Percentiles rank a stretch among this genome's conserved stretches.
phyloP scores from a whole-genome alignment of 2,888 invertebrate genomes.

The Odontocerum albicorne region DNA sequence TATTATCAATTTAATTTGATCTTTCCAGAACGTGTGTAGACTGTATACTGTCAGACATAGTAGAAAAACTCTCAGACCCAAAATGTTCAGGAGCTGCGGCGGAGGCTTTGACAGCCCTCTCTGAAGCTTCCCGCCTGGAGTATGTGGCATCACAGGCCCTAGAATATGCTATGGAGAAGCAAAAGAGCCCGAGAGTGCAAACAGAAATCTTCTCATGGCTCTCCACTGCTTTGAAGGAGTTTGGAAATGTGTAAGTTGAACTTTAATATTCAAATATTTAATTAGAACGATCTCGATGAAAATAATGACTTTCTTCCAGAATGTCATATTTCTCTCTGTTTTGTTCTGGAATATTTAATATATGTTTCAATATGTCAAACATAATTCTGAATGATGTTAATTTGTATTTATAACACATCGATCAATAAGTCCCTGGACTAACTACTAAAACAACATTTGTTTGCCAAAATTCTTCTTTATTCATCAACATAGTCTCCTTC shows the following conservation, averaged over 20 bases:
- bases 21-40: slow-evolving; percentile 68
- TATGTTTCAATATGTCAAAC: too few species aligned
- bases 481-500: too few species aligned
- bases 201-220: slow-evolving; percentile 85
- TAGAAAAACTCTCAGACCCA: slow-evolving; percentile 82
- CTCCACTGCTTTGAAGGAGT: slow-evolving; percentile 76
- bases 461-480: too few species aligned
- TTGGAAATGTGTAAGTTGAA: slow-evolving; percentile 75
- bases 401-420: too few species aligned
- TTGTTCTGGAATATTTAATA: too few species aligned
- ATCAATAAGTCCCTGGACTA: too few species aligned
- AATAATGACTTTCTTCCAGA: too few species aligned
- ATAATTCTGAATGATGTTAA: too few species aligned
- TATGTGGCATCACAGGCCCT: slow-evolving; percentile 72
- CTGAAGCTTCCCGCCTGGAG: slow-evolving; percentile 77
- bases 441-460: too few species aligned
- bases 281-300: too few species aligned
- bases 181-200: slow-evolving; percentile 91
- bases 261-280: slow-evolving; percentile 6
- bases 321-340: too few species aligned
- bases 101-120: slow-evolving; percentile 72
- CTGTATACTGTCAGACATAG: slow-evolving; percentile 75
- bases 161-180: slow-evolving; percentile 73
- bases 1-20: slow-evolving; percentile 9
- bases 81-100: slow-evolving; percentile 73